These are phyloP conservation scores for Lagopus muta DNA, from an alignment of 2,113 vertebrate species.

Conservation along the genomic window DNA sequence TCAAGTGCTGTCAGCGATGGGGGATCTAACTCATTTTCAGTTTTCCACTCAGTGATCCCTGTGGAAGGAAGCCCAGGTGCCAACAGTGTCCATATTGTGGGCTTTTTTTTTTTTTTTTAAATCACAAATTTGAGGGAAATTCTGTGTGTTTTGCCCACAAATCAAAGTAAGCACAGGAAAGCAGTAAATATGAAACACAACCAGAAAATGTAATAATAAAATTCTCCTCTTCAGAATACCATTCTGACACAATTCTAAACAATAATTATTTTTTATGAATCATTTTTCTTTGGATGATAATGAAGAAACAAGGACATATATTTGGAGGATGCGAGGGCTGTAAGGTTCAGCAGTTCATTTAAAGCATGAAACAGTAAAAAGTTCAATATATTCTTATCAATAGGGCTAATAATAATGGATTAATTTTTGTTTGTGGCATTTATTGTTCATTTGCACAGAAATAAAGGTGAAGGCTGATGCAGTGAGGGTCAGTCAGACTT, in stretches of 20 bases:
- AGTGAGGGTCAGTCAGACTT: neutral
- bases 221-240: neutral
- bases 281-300: neutral
- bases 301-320: neutral
- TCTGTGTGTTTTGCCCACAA: neutral
- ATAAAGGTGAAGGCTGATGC: neutral
- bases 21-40: neutral
- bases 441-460: neutral
- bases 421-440: slow-evolving; percentile 12
- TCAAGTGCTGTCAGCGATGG: neutral
- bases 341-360: neutral
- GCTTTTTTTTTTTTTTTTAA: neutral
- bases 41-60: neutral
- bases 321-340: neutral
- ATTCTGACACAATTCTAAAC: slow-evolving; percentile 24
- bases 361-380: slow-evolving; percentile 24
- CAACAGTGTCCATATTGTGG: neutral
- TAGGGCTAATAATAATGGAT: neutral
- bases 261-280: slow-evolving; percentile 19
- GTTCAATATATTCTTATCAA: neutral
- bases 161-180: neutral
- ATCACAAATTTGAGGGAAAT: neutral
- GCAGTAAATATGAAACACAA: neutral
- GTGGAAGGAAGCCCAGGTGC: neutral
- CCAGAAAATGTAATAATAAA: neutral